phyloP scores from a whole-genome alignment of 2,888 invertebrate species.

The Oligia strigilis region DNA sequence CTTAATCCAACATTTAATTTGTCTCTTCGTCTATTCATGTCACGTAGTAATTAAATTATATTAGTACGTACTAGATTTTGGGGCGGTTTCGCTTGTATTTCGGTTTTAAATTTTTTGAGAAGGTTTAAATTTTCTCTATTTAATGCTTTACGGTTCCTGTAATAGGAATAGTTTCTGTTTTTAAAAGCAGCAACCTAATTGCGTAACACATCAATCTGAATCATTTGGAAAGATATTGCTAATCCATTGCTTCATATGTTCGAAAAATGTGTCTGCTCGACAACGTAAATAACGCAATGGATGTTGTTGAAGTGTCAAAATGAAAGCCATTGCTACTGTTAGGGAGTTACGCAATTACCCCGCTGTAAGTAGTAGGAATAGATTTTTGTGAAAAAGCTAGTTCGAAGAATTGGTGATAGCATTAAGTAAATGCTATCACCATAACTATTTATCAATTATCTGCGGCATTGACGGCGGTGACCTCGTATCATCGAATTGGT shows the following conservation, averaged over 20 bases:
- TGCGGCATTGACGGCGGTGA: background rate
- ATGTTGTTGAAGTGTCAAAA: too few relatives aligned
- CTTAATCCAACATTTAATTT: slow-evolving; percentile 67
- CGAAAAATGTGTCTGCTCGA: too few relatives aligned
- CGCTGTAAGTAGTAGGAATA: background rate
- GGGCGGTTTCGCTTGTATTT: slow-evolving; percentile 24
- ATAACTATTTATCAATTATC: background rate
- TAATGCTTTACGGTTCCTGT: background rate
- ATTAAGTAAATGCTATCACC: background rate
- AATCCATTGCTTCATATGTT: too few relatives aligned
- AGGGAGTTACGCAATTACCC: too few relatives aligned
- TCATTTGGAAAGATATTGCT: too few relatives aligned
- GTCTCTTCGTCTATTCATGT: slow-evolving; percentile 62
- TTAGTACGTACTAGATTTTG: slow-evolving; percentile 38
- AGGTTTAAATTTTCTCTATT: background rate
- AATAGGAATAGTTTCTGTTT: background rate
- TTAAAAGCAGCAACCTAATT: background rate
- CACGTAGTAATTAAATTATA: slow-evolving; percentile 58
- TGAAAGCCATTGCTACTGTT: too few relatives aligned
- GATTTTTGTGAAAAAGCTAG: too few relatives aligned
- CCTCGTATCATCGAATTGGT: background rate
- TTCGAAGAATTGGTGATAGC: too few relatives aligned
- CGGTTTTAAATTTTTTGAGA: background rate
- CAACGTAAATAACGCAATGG: too few relatives aligned
- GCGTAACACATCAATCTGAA: too few relatives aligned